phyloP scores from a whole-genome alignment of 2,113 vertebrate genomes.

The Camelus dromedarius region DNA sequence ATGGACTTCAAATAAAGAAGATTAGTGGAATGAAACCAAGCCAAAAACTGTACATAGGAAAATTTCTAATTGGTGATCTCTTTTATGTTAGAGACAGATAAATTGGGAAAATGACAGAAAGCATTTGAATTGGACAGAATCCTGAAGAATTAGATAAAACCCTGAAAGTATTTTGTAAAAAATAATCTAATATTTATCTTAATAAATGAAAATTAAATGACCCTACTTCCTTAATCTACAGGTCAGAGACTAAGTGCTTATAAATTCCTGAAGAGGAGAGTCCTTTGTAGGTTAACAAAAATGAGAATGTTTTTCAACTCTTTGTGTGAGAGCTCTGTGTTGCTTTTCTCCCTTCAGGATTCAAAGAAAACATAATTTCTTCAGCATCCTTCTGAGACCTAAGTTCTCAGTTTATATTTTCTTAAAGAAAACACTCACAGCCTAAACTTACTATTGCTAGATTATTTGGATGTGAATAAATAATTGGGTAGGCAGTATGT shows the following conservation, averaged over 20 bases:
- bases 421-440: not conserved
- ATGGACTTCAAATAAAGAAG: slow-evolving; percentile 14
- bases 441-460: not conserved
- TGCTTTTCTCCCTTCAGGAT: not conserved
- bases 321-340: not conserved
- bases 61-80: slow-evolving; percentile 5
- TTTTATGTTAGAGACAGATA: slow-evolving; percentile 31
- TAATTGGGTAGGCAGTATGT: not conserved
- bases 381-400: not conserved
- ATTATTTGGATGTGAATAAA: not conserved
- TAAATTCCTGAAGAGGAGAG: slow-evolving; percentile 28
- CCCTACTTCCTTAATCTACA: not conserved
- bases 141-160: not conserved
- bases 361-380: not conserved
- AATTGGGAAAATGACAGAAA: slow-evolving; percentile 42
- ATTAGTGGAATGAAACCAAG: slow-evolving; percentile 16
- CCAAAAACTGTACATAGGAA: not conserved
- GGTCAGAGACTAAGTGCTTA: not conserved
- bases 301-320: not conserved
- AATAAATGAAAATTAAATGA: slow-evolving; percentile 42
- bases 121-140: slow-evolving; percentile 1
- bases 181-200: not conserved
- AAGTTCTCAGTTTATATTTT: not conserved
- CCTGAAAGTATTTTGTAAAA: slow-evolving; percentile 24
- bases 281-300: not conserved